Conservation (phyloP, 2,888 invertebrate species). For the Brachyptera risi region DNA sequence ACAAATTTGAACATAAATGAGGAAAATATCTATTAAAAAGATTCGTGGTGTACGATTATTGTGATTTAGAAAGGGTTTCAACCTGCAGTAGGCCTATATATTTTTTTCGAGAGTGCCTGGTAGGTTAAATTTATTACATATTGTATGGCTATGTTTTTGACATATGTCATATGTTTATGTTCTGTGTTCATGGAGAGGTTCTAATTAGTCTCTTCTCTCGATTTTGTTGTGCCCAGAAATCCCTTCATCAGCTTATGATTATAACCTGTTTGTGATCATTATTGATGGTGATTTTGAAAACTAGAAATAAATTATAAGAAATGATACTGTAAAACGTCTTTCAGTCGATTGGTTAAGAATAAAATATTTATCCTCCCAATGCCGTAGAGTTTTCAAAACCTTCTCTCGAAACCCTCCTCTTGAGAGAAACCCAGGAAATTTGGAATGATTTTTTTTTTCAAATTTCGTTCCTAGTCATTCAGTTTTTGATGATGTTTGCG, state of each 20-base stretch:
- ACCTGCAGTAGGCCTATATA: background rate
- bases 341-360: background rate
- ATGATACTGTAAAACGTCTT: background rate
- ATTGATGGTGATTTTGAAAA: too few species aligned
- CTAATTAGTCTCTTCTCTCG: background rate
- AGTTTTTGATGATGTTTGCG: too few species aligned
- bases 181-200: too few species aligned
- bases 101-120: slow-evolving; percentile 20
- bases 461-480: too few species aligned
- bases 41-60: background rate
- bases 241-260: too few species aligned
- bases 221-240: background rate
- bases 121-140: background rate
- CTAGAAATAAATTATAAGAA: background rate
- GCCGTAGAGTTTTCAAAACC: background rate
- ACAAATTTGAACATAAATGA: slow-evolving; percentile 12
- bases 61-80: slow-evolving; percentile 2
- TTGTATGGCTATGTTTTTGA: slow-evolving; percentile 8
- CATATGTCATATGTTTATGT: background rate
- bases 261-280: too few species aligned
- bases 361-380: slow-evolving; percentile 12
- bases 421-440: too few species aligned
- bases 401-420: background rate
- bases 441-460: too few species aligned
- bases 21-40: background rate